Conservation (phyloP, 2,113 vertebrate genomes). For the Irena cyanogastra region DNA sequence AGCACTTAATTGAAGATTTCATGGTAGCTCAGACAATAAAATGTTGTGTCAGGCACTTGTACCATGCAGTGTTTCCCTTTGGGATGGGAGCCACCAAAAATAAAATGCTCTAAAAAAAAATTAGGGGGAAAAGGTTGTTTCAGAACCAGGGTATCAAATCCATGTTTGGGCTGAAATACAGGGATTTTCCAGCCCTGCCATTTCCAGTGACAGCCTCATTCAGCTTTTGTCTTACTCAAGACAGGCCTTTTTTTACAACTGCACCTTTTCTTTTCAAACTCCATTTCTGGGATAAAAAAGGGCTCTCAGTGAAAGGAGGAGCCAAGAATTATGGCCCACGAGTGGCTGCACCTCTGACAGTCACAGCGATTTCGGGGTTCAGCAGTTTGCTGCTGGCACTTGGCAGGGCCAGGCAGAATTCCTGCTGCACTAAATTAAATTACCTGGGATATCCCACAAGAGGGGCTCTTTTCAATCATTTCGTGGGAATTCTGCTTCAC, state of each 20-base stretch:
- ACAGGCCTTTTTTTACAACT: not conserved
- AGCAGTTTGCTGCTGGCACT: not conserved
- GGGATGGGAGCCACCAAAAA: not conserved
- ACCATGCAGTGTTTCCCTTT: not conserved
- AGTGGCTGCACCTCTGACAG: not conserved
- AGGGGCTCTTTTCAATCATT: accelerated
- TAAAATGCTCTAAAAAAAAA: not conserved
- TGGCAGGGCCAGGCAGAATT: not conserved
- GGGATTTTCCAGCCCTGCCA: not conserved
- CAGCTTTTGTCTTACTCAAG: not conserved
- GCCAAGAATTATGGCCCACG: not conserved
- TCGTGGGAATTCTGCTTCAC: not conserved
- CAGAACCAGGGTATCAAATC: not conserved
- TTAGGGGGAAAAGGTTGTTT: not conserved
- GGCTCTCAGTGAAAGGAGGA: not conserved
- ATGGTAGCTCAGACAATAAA: not conserved
- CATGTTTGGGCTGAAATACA: not conserved
- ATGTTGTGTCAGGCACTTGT: not conserved
- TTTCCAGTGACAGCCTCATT: not conserved
- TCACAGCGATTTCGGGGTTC: accelerated
- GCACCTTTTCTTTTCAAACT: not conserved
- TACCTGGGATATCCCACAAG: not conserved
- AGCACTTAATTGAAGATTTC: not conserved
- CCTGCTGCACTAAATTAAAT: not conserved
- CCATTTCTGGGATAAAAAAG: not conserved